A percentile compares a stretch with the other conserved stretches of the same genome.
Conservation (phyloP, 2,113 vertebrate species). For the Sigmodon hispidus region DNA sequence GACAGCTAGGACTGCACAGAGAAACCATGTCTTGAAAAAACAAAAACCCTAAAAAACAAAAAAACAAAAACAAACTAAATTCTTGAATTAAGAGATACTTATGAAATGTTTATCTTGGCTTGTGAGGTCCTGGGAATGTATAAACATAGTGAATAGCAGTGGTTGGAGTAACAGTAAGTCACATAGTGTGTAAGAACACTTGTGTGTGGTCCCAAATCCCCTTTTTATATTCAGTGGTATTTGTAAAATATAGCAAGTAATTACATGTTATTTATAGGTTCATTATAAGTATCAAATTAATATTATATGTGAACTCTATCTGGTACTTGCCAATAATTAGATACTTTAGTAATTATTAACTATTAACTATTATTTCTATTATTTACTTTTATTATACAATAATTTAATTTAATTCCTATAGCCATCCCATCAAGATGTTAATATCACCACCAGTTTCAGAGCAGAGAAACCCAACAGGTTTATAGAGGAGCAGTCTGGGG, state of each 20-base stretch:
- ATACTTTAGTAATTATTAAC: slow-evolving; percentile 29
- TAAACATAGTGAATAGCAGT: background rate
- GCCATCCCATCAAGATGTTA: background rate
- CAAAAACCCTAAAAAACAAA: no score
- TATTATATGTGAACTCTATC: background rate
- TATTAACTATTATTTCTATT: slow-evolving; percentile 9
- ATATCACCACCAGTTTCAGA: slow-evolving; percentile 15
- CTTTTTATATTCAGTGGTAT: background rate
- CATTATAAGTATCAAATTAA: slow-evolving; percentile 47
- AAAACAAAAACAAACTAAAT: background rate
- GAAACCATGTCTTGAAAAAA: background rate
- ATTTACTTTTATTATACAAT: slow-evolving; percentile 13
- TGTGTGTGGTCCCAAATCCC: background rate
- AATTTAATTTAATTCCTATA: slow-evolving; percentile 43
- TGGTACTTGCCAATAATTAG: slow-evolving; percentile 24
- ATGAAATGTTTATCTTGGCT: background rate
- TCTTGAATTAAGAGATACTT: background rate
- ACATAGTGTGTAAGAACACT: background rate
- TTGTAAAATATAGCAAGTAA: slow-evolving; percentile 18
- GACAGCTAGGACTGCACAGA: background rate
- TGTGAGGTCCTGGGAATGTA: background rate
- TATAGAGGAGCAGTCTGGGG: background rate
- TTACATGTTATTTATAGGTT: background rate
- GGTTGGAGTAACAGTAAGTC: background rate
- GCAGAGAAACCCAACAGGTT: background rate